Conservation (phyloP, 2,888 invertebrate genomes). For the Cataglyphis livida region DNA sequence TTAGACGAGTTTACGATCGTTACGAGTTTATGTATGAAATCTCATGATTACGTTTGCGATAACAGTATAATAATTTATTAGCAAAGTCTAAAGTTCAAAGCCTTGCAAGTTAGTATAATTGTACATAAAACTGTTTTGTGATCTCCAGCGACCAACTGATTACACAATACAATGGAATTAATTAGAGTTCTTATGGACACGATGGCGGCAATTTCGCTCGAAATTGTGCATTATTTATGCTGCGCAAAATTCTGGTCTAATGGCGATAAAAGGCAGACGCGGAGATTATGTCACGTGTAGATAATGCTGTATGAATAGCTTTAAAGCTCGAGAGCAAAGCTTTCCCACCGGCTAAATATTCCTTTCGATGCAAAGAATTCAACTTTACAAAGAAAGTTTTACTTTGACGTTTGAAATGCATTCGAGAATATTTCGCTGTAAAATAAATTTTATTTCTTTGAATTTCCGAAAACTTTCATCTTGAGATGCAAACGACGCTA, state of each 20-base stretch:
- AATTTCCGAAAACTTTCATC: conserved; percentile 25
- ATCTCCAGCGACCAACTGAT: conserved; percentile 9
- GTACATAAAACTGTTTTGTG: conserved; percentile 41
- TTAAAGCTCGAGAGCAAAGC: conserved; percentile 10
- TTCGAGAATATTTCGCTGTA: not conserved
- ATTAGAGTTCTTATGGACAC: conserved; percentile 51
- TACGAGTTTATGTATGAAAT: not conserved
- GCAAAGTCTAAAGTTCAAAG: not conserved
- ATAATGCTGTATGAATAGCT: not conserved
- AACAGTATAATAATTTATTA: not conserved
- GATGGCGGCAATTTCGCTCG: conserved; percentile 58
- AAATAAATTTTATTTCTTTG: conserved; percentile 16
- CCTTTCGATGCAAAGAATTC: not conserved
- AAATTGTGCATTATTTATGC: conserved; percentile 34
- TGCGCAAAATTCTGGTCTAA: conserved; percentile 1
- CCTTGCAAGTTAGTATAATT: conserved; percentile 20
- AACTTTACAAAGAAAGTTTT: not conserved
- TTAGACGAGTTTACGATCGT: not conserved
- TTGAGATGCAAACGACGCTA: not conserved
- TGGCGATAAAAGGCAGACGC: not conserved
- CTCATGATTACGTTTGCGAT: not conserved
- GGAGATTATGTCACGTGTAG: conserved; percentile 8
- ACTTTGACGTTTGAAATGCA: not conserved
- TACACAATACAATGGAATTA: conserved; percentile 45
- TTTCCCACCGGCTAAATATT: not conserved